phyloP scores from a whole-genome alignment of 2,113 vertebrate species.

The Nothoprocta pentlandii region DNA sequence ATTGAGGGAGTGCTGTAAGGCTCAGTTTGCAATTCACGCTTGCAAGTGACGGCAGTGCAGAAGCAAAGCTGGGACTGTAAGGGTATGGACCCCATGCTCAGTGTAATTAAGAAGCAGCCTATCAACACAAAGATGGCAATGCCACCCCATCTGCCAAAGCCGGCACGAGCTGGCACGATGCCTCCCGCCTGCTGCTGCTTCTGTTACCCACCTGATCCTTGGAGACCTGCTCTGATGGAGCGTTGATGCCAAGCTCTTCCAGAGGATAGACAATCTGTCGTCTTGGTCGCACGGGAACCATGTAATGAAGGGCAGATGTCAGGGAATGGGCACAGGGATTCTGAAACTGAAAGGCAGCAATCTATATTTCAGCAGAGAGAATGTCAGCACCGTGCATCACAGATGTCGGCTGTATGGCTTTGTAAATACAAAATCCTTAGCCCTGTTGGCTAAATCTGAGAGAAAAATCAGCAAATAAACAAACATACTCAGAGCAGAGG shows the following conservation, averaged over 20 bases:
- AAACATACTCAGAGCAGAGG: slow-evolving; percentile 86
- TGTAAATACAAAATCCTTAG: slow-evolving; percentile 77
- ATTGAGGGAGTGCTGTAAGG: not conserved
- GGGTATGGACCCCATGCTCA: slow-evolving; percentile 63
- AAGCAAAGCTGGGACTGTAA: slow-evolving; percentile 11
- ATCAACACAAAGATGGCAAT: slow-evolving; percentile 61
- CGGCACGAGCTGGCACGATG: slow-evolving; percentile 68
- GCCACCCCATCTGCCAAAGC: slow-evolving; percentile 82
- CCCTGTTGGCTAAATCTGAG: slow-evolving; percentile 80
- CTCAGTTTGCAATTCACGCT: not conserved
- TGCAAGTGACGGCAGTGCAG: not conserved
- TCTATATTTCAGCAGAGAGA: slow-evolving; percentile 77
- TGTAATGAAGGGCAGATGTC: slow-evolving; percentile 87
- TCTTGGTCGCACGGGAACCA: slow-evolving; percentile 91
- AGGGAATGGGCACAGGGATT: slow-evolving; percentile 84
- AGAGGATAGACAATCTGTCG: slow-evolving; percentile 95
- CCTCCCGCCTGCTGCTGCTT: slow-evolving; percentile 80
- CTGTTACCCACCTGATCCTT: slow-evolving; percentile 87
- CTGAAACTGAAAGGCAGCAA: slow-evolving; percentile 82
- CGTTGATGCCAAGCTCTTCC: slow-evolving; percentile 91
- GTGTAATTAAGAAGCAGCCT: slow-evolving; percentile 83
- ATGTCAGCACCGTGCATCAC: slow-evolving; percentile 76
- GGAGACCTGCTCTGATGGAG: slow-evolving; percentile 88
- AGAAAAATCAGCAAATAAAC: slow-evolving; percentile 82
- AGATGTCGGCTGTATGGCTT: slow-evolving; percentile 76